phyloP scores from a whole-genome alignment of 2,888 invertebrate species.

The Therioaphis trifolii region DNA sequence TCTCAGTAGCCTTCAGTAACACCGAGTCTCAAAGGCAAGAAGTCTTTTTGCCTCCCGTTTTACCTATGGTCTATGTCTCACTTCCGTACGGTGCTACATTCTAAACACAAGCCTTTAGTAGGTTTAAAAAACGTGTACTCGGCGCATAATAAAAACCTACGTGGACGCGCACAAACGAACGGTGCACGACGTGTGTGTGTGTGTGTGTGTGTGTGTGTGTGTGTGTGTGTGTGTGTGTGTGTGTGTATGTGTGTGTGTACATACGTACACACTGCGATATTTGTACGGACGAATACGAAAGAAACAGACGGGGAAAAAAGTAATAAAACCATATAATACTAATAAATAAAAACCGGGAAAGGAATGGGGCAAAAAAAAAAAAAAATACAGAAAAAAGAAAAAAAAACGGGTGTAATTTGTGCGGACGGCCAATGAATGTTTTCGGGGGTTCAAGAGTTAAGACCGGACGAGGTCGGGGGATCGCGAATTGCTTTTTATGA shows the following conservation, averaged over 20 bases:
- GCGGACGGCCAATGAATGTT: conserved; percentile 51
- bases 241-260: too few species aligned
- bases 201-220: too few species aligned
- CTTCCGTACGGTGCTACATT: too few species aligned
- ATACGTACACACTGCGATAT: not conserved
- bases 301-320: conserved; percentile 28
- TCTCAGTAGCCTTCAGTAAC: too few species aligned
- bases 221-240: too few species aligned
- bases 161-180: not conserved
- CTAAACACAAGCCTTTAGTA: too few species aligned
- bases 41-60: too few species aligned
- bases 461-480: conserved; percentile 18
- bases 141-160: not conserved
- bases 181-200: not conserved
- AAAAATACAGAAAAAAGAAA: conserved; percentile 13
- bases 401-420: conserved; percentile 56
- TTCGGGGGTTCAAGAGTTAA: conserved; percentile 53
- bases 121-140: too few species aligned
- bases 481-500: conserved; percentile 61
- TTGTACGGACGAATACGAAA: conserved; percentile 32
- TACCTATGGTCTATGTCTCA: too few species aligned
- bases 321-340: conserved; percentile 55
- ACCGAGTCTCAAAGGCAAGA: too few species aligned
- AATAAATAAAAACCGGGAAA: conserved; percentile 55
- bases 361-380: conserved; percentile 31